A percentile compares a stretch with the other conserved stretches of the same genome.
These are phyloP conservation scores for Hypanus sabinus DNA, from an alignment of 2,113 vertebrate genomes.

Conservation along the genomic window DNA sequence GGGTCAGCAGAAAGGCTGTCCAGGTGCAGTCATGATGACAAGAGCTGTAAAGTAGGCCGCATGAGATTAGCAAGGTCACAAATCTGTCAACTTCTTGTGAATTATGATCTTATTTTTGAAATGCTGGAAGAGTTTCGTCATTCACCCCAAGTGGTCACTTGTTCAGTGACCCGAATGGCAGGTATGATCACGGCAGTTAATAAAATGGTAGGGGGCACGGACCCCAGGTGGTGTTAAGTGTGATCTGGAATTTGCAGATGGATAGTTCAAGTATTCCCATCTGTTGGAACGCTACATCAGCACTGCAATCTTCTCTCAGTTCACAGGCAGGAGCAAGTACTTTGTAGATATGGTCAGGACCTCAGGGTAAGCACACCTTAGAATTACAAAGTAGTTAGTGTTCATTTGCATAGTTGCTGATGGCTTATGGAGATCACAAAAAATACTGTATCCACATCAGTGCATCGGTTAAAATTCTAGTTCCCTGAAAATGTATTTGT, in stretches of 20 bases:
- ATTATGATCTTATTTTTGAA: slow-evolving; percentile 36
- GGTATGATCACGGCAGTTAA: not conserved
- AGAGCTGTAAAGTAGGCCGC: slow-evolving; percentile 23
- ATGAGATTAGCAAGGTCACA: slow-evolving; percentile 40
- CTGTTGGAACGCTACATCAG: not conserved
- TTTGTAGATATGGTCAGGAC: not conserved
- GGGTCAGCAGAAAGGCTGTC: not conserved
- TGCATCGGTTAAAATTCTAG: not conserved
- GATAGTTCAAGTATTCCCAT: slow-evolving; percentile 34
- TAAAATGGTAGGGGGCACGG: slow-evolving; percentile 10
- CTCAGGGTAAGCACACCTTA: slow-evolving; percentile 17
- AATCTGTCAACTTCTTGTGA: slow-evolving; percentile 43
- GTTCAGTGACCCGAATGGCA: slow-evolving; percentile 16
- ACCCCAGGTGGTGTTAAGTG: slow-evolving; percentile 18
- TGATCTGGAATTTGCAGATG: slow-evolving; percentile 30
- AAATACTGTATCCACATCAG: not conserved
- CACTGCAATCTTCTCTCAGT: slow-evolving; percentile 5
- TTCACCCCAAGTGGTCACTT: slow-evolving; percentile 37
- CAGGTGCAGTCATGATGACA: slow-evolving; percentile 40
- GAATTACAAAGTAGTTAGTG: not conserved
- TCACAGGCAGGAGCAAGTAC: not conserved
- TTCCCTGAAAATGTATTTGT: not conserved
- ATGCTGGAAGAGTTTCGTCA: not conserved
- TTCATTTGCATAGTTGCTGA: slow-evolving; percentile 16
- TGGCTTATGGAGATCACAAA: not conserved